These are phyloP conservation scores for Psittacula echo DNA, from an alignment of 2,797 vertebrate species.

Conservation along the genomic window DNA sequence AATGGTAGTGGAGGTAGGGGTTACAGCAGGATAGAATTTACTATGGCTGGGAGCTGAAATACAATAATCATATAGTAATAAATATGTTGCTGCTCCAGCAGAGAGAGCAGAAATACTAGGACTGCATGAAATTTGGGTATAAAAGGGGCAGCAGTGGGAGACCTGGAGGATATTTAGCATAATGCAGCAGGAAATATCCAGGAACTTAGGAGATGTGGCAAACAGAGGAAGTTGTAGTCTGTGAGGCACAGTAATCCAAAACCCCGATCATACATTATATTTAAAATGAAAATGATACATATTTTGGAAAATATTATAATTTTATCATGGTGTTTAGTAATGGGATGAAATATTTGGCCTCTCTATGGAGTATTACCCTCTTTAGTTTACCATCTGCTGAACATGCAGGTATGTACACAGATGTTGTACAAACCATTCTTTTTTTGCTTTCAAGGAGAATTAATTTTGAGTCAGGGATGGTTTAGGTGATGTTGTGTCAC, in stretches of 20 bases:
- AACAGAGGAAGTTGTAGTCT: slow-evolving; percentile 31
- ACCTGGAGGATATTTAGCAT: slow-evolving; percentile 40
- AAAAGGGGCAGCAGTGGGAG: slow-evolving; percentile 62
- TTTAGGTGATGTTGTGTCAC: background rate
- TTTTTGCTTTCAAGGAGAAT: background rate
- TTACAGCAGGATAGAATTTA: slow-evolving; percentile 55
- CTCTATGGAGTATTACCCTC: background rate
- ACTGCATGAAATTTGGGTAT: slow-evolving; percentile 38
- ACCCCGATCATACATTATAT: background rate
- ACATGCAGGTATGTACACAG: background rate
- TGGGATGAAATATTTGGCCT: slow-evolving; percentile 20
- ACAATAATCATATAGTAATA: slow-evolving; percentile 62
- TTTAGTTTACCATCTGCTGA: slow-evolving; percentile 22
- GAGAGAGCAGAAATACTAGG: slow-evolving; percentile 57
- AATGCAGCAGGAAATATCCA: slow-evolving; percentile 44
- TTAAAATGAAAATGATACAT: background rate
- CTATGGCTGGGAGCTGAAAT: slow-evolving; percentile 51
- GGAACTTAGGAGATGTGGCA: background rate
- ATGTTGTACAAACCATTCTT: background rate
- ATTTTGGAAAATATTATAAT: background rate
- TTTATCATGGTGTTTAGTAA: slow-evolving; percentile 10
- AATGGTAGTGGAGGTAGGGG: slow-evolving; percentile 58
- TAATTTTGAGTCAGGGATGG: background rate
- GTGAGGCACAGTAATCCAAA: slow-evolving; percentile 30
- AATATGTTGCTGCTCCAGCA: slow-evolving; percentile 57